Percentiles rank a stretch among this genome's conserved stretches.
Evolutionary conservation across 35 echinoderm and acorn worm species (phyloP).

Genomic region (Patiria miniata): DNA sequence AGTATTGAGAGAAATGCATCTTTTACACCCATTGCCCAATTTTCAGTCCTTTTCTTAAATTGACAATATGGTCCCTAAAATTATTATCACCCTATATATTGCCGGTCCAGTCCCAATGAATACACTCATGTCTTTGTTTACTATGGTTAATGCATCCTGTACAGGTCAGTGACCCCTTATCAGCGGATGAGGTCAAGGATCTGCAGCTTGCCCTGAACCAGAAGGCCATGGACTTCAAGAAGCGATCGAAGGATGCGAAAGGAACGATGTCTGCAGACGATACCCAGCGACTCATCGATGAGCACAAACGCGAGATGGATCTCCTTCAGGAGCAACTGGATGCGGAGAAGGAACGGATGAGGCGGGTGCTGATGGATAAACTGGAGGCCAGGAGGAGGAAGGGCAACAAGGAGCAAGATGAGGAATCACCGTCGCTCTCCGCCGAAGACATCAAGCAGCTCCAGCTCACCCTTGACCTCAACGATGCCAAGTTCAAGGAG

Average conservation of each 20-base stretch:
- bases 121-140: neutral
- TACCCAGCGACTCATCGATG: slow-evolving; percentile 53
- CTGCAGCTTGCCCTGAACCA: slow-evolving; percentile 80
- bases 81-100: too few species aligned
- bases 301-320: slow-evolving; percentile 78
- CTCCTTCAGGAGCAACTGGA: slow-evolving; percentile 66
- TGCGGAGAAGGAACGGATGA: slow-evolving; percentile 76
- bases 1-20: too few species aligned
- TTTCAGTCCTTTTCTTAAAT: too few species aligned
- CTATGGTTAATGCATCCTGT: neutral
- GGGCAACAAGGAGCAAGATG: neutral
- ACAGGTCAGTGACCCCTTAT: slow-evolving; percentile 38
- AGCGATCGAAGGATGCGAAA: slow-evolving; percentile 63
- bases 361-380: slow-evolving; percentile 66
- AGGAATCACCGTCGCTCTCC: slow-evolving; percentile 10
- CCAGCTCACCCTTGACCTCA: slow-evolving; percentile 50
- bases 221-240: slow-evolving; percentile 65
- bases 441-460: slow-evolving; percentile 73
- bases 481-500: slow-evolving; percentile 56
- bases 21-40: too few species aligned
- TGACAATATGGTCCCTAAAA: too few species aligned
- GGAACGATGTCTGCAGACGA: slow-evolving; percentile 51
- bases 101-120: too few species aligned
- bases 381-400: slow-evolving; percentile 61
- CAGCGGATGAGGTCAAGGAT: slow-evolving; percentile 85